phyloP scores from a whole-genome alignment of 37 sponge, comb jelly and placozoan species.

The Agelas oroides region DNA sequence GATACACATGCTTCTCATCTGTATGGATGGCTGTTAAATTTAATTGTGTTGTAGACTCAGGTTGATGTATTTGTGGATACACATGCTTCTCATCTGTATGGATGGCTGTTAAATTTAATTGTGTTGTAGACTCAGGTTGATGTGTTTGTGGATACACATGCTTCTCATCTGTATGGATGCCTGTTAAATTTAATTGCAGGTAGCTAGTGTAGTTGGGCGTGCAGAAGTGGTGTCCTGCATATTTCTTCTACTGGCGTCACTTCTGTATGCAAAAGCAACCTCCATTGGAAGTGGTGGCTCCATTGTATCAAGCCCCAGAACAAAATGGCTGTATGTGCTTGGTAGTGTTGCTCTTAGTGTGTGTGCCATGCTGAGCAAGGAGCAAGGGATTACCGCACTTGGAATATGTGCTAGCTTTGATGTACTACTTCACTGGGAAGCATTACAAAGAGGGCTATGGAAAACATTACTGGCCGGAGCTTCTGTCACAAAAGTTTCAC shows the following conservation, averaged over 20 bases:
- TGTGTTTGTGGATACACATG: not conserved
- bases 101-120: too few relatives aligned
- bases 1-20: too few relatives aligned
- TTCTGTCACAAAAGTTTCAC: too few relatives aligned
- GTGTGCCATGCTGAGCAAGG: conserved; percentile 86
- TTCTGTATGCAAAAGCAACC: conserved; percentile 52
- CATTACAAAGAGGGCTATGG: not conserved
- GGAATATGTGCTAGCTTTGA: conserved; percentile 77
- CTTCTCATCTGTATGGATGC: not conserved
- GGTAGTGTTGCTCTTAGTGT: conserved; percentile 52
- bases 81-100: too few relatives aligned
- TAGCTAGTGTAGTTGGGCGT: conserved; percentile 90
- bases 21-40: too few relatives aligned
- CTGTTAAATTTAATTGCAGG: conserved; percentile 42
- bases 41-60: too few relatives aligned
- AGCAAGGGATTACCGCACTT: conserved; percentile 79
- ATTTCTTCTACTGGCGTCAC: conserved; percentile 71
- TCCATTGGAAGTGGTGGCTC: not conserved
- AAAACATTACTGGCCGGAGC: too few relatives aligned
- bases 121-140: too few relatives aligned
- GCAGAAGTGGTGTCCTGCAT: conserved; percentile 84
- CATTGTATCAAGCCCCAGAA: not conserved
- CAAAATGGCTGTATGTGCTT: conserved; percentile 37
- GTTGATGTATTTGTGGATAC: too few relatives aligned
- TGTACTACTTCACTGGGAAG: conserved; percentile 67